Conservation (phyloP, 2,888 invertebrate species). For the Lagria hirta region DNA sequence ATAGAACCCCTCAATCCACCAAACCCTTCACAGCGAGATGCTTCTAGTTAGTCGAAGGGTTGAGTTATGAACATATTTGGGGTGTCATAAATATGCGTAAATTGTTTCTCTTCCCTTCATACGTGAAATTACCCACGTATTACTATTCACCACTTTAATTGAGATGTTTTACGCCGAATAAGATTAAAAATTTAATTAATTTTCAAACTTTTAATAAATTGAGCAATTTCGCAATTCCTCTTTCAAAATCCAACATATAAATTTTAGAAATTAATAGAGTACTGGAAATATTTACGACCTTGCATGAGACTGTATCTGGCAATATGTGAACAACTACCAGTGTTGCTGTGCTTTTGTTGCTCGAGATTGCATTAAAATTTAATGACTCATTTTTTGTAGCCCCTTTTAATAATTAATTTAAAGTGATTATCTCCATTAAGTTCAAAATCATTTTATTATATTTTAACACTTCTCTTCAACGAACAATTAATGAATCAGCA, state of each 20-base stretch:
- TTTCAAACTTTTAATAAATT: no score
- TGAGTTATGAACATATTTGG: constrained; percentile 50
- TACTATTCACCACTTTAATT: no score
- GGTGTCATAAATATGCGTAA: constrained; percentile 48
- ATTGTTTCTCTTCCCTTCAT: constrained; percentile 39
- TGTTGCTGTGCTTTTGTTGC: constrained; percentile 18
- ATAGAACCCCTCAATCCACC: no score
- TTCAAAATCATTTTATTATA: constrained; percentile 30
- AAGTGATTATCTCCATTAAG: constrained; percentile 31
- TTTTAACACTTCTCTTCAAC: constrained; percentile 31
- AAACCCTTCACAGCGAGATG: constrained; percentile 42
- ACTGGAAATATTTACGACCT: no score
- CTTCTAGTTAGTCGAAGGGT: constrained; percentile 45
- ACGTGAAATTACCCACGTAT: constrained; percentile 21
- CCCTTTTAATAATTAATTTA: constrained; percentile 30
- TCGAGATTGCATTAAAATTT: constrained; percentile 21
- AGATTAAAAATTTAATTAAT: no score
- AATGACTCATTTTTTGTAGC: constrained; percentile 24
- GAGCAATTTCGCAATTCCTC: no score
- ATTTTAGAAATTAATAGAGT: no score
- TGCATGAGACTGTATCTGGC: no score
- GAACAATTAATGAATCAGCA: constrained; percentile 33
- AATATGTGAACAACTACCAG: no score
- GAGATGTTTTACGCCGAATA: no score
- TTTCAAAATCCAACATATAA: no score